Evolutionary conservation across 2,888 invertebrate species (phyloP).

Genomic region (Cephonodes hylas): DNA sequence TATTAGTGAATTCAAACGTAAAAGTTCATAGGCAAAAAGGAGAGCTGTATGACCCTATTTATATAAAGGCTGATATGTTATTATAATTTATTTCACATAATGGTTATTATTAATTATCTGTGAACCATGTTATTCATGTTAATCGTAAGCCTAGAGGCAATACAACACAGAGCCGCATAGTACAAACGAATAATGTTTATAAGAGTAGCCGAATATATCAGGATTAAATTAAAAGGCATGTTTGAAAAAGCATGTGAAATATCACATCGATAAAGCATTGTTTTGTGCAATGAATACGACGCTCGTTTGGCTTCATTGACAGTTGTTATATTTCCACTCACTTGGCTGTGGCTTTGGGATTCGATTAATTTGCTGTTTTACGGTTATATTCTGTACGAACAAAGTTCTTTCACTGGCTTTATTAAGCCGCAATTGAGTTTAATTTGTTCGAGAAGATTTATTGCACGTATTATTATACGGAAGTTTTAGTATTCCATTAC

Average conservation of each 20-base stretch:
- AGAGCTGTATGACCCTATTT: no score
- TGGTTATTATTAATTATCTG: no score
- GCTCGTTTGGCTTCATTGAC: constrained; percentile 27
- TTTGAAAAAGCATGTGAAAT: constrained; percentile 24
- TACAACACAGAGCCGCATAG: constrained; percentile 5
- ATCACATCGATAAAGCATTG: constrained; percentile 25
- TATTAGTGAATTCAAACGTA: no score
- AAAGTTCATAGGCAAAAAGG: no score
- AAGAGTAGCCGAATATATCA: constrained; percentile 27
- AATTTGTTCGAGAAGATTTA: background rate
- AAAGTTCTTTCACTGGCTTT: background rate
- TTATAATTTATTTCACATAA: no score
- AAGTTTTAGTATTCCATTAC: background rate
- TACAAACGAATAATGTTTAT: constrained; percentile 35
- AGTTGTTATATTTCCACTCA: constrained; percentile 25
- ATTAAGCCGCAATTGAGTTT: background rate
- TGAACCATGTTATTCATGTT: no score
- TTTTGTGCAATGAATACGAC: constrained; percentile 26
- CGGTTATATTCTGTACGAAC: background rate
- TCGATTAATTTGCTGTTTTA: constrained; percentile 27
- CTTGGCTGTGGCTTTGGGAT: constrained; percentile 17
- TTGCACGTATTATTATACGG: background rate
- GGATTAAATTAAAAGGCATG: constrained; percentile 21
- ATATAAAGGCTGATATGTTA: no score
- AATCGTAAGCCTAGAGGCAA: no score